Conservation (phyloP, 2,888 invertebrate genomes). For the Sarcophaga variegata region DNA sequence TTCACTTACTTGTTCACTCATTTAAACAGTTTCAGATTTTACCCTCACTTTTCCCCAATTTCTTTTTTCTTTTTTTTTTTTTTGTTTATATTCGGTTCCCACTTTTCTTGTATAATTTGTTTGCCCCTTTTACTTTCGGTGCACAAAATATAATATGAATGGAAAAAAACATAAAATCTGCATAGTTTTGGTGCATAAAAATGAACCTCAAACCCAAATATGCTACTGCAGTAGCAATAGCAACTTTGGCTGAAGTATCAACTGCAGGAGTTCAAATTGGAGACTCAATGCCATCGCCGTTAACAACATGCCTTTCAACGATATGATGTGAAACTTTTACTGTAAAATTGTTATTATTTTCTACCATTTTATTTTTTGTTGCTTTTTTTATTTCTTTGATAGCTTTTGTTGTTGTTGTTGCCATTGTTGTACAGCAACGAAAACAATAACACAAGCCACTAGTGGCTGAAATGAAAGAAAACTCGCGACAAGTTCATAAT, state of each 20-base stretch:
- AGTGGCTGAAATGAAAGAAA: constrained; percentile 3
- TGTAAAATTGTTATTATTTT: constrained; percentile 60
- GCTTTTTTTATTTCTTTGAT: constrained; percentile 5
- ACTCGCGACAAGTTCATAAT: constrained; percentile 67
- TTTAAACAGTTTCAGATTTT: constrained; percentile 23
- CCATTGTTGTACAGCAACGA: constrained; percentile 21
- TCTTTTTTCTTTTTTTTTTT: background rate
- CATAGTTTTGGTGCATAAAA: constrained; percentile 67
- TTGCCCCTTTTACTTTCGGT: constrained; percentile 23
- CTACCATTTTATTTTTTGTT: constrained; percentile 5
- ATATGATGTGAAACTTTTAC: constrained; percentile 56
- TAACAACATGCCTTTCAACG: constrained; percentile 52
- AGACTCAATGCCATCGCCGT: constrained; percentile 55
- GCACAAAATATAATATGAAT: constrained; percentile 32
- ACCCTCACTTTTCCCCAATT: background rate
- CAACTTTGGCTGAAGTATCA: constrained; percentile 27
- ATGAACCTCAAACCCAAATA: constrained; percentile 36
- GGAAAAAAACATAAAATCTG: constrained; percentile 54
- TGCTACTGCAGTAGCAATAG: background rate
- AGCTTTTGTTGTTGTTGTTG: constrained; percentile 16
- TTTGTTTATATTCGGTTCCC: background rate
- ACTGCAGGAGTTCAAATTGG: background rate
- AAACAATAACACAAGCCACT: constrained; percentile 24
- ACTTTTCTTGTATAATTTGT: background rate
- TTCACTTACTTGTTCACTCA: constrained; percentile 27